phyloP scores from a whole-genome alignment of 2,113 vertebrate species.

The Trochalopteron elliotii region DNA sequence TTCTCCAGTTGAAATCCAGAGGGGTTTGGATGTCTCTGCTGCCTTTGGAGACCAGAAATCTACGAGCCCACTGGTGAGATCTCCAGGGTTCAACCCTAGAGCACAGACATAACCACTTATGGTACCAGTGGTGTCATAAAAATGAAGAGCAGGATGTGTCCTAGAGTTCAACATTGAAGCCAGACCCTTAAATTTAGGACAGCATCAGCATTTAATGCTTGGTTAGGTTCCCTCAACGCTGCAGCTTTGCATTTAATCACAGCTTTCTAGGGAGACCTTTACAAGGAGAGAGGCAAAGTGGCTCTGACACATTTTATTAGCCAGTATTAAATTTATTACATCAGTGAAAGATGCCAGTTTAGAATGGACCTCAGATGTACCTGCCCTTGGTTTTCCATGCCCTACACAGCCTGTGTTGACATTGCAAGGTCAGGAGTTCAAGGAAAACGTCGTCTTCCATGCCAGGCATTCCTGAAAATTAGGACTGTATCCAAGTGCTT shows the following conservation, averaged over 20 bases:
- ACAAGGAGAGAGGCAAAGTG: slow-evolving; percentile 9
- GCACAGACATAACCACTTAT: neutral
- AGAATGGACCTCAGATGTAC: neutral
- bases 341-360: neutral
- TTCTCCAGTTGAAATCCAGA: neutral
- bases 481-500: neutral
- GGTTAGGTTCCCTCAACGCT: neutral
- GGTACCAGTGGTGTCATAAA: neutral
- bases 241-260: neutral
- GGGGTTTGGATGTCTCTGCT: neutral
- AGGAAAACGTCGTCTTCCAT: neutral
- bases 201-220: neutral
- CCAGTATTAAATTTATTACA: neutral
- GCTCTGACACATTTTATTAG: slow-evolving; percentile 32
- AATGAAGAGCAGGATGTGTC: neutral
- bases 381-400: neutral
- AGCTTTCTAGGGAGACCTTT: neutral
- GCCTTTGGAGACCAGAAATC: neutral
- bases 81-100: neutral
- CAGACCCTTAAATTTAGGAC: neutral
- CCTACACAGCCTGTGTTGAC: neutral
- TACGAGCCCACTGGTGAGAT: rapidly evolving
- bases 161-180: neutral
- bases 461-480: neutral
- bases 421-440: neutral